These are phyloP conservation scores for Chauna torquata DNA, from an alignment of 2,113 vertebrate genomes.

Conservation along the genomic window DNA sequence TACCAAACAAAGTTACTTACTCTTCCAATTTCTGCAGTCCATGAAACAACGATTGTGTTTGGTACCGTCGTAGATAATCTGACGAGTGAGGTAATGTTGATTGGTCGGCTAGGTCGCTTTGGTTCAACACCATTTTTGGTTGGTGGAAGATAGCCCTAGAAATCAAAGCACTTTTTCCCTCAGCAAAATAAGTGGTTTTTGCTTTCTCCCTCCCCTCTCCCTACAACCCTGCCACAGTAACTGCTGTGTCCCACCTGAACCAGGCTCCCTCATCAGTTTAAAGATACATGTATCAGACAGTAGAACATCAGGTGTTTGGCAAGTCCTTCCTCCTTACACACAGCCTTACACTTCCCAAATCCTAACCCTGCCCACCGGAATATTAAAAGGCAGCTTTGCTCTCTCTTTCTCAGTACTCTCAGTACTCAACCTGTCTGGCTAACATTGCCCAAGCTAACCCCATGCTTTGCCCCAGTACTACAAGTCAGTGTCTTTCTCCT, in stretches of 20 bases:
- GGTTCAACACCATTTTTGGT: slow-evolving; percentile 99
- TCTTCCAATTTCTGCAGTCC: slow-evolving; percentile 96
- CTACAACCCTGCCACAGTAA: not conserved
- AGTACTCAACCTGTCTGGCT: not conserved
- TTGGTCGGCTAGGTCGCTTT: slow-evolving; percentile 97
- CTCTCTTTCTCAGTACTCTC: not conserved
- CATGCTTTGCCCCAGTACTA: not conserved
- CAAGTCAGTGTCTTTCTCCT: accelerated
- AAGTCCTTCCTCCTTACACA: not conserved
- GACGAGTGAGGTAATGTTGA: slow-evolving; percentile 99
- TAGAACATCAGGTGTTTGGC: not conserved
- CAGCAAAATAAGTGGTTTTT: not conserved
- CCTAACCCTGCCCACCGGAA: not conserved
- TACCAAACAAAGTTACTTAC: slow-evolving; percentile 73
- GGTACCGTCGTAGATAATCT: slow-evolving; percentile 95
- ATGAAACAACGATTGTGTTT: slow-evolving; percentile 97
- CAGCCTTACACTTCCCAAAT: not conserved
- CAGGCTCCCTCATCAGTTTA: not conserved
- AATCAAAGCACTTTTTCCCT: not conserved
- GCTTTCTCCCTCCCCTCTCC: not conserved
- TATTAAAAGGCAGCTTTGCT: not conserved
- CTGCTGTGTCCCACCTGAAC: not conserved
- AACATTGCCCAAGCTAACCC: not conserved
- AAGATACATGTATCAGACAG: not conserved
- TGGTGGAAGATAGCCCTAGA: slow-evolving; percentile 97